Conservation (phyloP, 2,797 vertebrate species). For the Leuciscus waleckii region DNA sequence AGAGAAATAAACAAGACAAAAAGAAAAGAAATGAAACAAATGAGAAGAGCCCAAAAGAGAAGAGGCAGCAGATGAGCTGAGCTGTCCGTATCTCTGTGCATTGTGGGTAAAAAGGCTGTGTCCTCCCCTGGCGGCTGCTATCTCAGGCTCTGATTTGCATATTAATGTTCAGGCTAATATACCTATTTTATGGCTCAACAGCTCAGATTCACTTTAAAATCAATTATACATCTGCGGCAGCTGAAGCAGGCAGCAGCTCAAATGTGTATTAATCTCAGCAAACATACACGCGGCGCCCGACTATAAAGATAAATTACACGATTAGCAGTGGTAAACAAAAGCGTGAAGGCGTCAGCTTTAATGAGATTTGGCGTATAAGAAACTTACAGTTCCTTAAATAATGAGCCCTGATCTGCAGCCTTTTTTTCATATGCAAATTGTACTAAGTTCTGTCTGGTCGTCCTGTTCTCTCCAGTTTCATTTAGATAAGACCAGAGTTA, state of each 20-base stretch:
- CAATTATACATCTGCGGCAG: constrained; percentile 75
- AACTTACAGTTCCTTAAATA: constrained; percentile 71
- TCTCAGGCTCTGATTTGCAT: constrained; percentile 58
- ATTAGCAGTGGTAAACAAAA: constrained; percentile 71
- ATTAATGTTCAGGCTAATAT: constrained; percentile 74
- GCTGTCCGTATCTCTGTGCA: constrained; percentile 28
- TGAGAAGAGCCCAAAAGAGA: neutral
- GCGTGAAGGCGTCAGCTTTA: constrained; percentile 55
- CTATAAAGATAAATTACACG: constrained; percentile 73
- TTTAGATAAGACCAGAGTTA: constrained; percentile 73
- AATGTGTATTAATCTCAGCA: constrained; percentile 71
- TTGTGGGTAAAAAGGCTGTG: constrained; percentile 69
- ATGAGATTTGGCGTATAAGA: constrained; percentile 71
- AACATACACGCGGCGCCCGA: constrained; percentile 69
- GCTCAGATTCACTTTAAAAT: constrained; percentile 72
- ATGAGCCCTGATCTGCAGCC: constrained; percentile 63
- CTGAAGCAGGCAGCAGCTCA: constrained; percentile 55
- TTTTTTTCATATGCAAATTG: constrained; percentile 70
- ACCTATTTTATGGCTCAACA: constrained; percentile 73
- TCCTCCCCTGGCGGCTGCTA: constrained; percentile 67
- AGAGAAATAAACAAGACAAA: neutral
- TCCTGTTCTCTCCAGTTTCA: constrained; percentile 70
- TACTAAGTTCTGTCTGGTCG: constrained; percentile 65
- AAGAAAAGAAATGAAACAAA: neutral
- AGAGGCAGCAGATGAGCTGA: neutral